A percentile compares a stretch with the other conserved stretches of the same genome.
phyloP scores from a whole-genome alignment of 2,113 vertebrate species.

The Aptenodytes patagonicus region DNA sequence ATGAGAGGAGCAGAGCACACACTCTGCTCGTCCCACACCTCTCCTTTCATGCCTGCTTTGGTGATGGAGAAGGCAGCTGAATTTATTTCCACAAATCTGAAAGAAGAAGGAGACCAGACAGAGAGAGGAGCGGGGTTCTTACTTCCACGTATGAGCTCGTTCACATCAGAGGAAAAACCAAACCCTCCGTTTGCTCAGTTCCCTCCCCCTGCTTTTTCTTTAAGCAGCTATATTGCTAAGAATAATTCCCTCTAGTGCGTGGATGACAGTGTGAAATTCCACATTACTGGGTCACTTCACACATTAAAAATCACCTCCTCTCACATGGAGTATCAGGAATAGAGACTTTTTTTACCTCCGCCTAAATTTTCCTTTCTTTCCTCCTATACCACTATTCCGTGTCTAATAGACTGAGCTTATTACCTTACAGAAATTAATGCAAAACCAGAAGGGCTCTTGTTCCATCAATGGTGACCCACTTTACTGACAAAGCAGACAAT shows the following conservation, averaged over 20 bases:
- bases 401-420: not conserved
- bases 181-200: not conserved
- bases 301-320: constrained; percentile 37
- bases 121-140: not conserved
- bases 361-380: not conserved
- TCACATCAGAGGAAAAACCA: not conserved
- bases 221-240: constrained; percentile 18
- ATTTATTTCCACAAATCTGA: not conserved
- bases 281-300: constrained; percentile 21
- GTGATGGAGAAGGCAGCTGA: not conserved
- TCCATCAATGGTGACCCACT: not conserved
- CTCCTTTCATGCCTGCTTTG: not conserved
- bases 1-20: not conserved
- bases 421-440: not conserved
- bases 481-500: not conserved
- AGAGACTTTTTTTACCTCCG: not conserved
- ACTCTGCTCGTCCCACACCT: not conserved
- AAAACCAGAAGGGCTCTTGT: not conserved
- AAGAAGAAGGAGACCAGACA: not conserved
- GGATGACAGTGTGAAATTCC: constrained; percentile 33
- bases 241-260: not conserved
- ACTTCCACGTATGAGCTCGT: not conserved
- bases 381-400: not conserved
- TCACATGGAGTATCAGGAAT: not conserved
- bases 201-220: not conserved